Percentiles rank a stretch among this genome's conserved stretches.
Conservation (phyloP, 2,113 vertebrate genomes). For the Spilogale gracilis region DNA sequence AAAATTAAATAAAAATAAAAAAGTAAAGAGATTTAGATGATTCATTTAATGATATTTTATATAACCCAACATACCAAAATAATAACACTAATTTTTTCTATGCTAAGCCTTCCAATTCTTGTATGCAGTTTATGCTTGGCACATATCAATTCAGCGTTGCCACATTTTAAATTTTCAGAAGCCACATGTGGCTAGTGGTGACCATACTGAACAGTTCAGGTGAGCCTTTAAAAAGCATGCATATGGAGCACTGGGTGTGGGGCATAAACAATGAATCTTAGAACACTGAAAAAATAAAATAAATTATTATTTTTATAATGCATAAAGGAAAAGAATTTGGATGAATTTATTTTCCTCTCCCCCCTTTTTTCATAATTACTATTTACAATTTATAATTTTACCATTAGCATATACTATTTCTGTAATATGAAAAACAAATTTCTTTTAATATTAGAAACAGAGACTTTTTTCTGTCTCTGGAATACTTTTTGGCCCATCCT, state of each 20-base stretch:
- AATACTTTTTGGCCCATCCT: background rate
- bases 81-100: background rate
- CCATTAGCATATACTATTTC: background rate
- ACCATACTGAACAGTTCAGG: background rate
- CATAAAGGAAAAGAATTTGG: background rate
- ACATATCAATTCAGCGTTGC: background rate
- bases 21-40: background rate
- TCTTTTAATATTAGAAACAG: background rate
- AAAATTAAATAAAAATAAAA: background rate
- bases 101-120: background rate
- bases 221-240: background rate
- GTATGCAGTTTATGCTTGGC: background rate
- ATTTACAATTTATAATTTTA: conserved; percentile 29
- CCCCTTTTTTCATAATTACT: background rate
- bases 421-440: background rate
- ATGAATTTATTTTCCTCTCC: background rate
- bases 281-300: too few species aligned
- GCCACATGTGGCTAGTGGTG: background rate
- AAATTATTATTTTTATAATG: too few species aligned
- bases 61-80: conserved; percentile 1
- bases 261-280: too few species aligned
- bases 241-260: too few species aligned
- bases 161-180: background rate
- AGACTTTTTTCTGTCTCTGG: background rate
- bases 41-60: background rate